Base-by-base conservation (phyloP, 1,140 invertebrate species). In the Conus betulinus region DNA sequence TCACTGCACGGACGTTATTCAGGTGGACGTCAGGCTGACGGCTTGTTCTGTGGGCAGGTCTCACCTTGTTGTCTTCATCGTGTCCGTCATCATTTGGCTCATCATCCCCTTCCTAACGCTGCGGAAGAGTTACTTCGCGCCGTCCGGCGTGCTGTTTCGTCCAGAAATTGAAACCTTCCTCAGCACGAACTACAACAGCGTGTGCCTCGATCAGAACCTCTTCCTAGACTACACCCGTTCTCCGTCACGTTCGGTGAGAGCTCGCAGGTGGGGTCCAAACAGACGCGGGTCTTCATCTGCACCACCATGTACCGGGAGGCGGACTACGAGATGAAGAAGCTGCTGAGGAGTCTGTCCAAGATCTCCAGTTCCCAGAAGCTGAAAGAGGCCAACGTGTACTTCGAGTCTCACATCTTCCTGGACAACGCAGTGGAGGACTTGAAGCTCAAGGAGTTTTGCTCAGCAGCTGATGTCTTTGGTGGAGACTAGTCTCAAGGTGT, bases 301-400 rank as follows among this genome's bases (percentile, higher is more conserved):
- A 93, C 92, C 15, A 93, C 92, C 39, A 93, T 93, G 92, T 93
- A 93, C 78, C 88, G 90, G 23, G 92, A 93, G 71, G 89, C 92
- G 0, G 89, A 92, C 55, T 90, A 91, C 53, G 92, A 93, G 88
- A 93, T 93, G 92, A 89, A 90, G 78, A 67, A 91, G 74, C 89
- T 93, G 5, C 84, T 93, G 5, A 13, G 52, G 55, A 93, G 92
- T 57, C 74, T 93, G 17, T 88, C 89, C 23, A 88, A 85, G 27
- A 23, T 93, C 60, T 91, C 91, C 10, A 82, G 82, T 5, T 91
- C 91, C 27, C 87, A 90, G 67, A 84, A 88, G 60, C 87, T 92
- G 13, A 88, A 88, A 27, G 60, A 78, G 15, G 78, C 86, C 15
- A 87, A 90, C 57, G 82, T 93, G 23, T 87, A 88, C 57, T 51